Percentiles rank a stretch among this genome's conserved stretches.
These are phyloP conservation scores for Prinia subflava DNA, from an alignment of 2,113 vertebrate species.

Conservation along the genomic window DNA sequence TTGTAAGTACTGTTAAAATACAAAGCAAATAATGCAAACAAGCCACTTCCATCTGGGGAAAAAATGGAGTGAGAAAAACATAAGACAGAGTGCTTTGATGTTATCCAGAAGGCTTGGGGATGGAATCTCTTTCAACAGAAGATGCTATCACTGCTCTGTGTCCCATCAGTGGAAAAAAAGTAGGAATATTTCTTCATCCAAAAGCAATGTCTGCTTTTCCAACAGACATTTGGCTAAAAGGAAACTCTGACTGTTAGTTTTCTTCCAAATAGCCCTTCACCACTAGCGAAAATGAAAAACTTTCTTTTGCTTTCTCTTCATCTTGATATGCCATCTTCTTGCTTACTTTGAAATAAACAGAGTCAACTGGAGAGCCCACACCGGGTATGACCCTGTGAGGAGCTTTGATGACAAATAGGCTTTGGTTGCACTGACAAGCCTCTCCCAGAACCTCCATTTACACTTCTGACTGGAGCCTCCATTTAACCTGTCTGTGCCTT, in stretches of 20 bases:
- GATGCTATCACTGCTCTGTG: not conserved
- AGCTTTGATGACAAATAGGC: not conserved
- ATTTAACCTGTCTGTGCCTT: not conserved
- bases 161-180: not conserved
- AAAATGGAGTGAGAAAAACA: not conserved
- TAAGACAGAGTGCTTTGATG: not conserved
- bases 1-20: not conserved
- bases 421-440: not conserved
- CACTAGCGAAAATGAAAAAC: not conserved
- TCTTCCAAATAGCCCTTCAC: not conserved
- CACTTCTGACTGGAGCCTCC: not conserved
- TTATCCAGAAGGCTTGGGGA: not conserved
- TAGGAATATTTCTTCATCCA: not conserved
- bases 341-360: not conserved
- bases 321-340: not conserved
- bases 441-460: not conserved
- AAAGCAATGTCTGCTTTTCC: not conserved
- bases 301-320: not conserved
- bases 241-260: not conserved
- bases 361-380: rapidly evolving
- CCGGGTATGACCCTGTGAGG: not conserved
- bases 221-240: not conserved
- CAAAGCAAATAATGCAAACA: not conserved
- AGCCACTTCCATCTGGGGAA: not conserved
- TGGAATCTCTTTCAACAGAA: not conserved